Evolutionary conservation across 2,797 vertebrate genomes (phyloP).

Genomic region (Onychomys arenicola): DNA sequence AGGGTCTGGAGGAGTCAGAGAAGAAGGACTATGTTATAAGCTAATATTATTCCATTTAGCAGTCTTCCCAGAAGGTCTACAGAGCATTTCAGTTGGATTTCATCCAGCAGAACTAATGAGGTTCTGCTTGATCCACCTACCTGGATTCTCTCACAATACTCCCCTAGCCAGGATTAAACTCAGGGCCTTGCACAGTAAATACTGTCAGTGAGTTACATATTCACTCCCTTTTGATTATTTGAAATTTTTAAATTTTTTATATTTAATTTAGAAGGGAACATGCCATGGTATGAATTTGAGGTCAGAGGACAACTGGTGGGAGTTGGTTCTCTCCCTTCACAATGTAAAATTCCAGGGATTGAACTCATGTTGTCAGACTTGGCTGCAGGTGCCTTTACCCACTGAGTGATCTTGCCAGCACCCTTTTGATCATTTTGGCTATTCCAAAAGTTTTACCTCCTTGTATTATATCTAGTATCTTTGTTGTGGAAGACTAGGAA

Average conservation of each 20-base stretch:
- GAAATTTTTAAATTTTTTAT: no score
- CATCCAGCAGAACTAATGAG: slow-evolving; percentile 4
- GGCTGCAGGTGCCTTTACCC: background rate
- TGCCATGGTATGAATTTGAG: background rate
- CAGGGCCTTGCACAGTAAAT: background rate
- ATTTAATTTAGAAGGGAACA: background rate
- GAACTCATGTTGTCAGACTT: background rate
- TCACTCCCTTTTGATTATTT: background rate
- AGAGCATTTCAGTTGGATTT: background rate
- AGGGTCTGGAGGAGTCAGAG: background rate
- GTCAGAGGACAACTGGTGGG: background rate
- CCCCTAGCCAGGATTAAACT: background rate
- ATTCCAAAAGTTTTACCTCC: background rate
- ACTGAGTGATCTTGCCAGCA: background rate
- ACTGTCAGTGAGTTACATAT: background rate
- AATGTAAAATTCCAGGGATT: background rate
- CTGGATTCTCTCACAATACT: background rate
- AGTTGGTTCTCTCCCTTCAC: background rate
- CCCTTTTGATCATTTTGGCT: background rate
- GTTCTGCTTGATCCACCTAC: background rate
- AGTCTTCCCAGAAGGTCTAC: slow-evolving; percentile 10
- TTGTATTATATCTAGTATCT: background rate
- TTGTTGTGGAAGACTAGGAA: background rate
- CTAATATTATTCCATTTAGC: slow-evolving; percentile 11
- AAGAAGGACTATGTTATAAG: background rate